Evolutionary conservation across 2,888 invertebrate genomes (phyloP).

Genomic region (Lutraria lutraria): DNA sequence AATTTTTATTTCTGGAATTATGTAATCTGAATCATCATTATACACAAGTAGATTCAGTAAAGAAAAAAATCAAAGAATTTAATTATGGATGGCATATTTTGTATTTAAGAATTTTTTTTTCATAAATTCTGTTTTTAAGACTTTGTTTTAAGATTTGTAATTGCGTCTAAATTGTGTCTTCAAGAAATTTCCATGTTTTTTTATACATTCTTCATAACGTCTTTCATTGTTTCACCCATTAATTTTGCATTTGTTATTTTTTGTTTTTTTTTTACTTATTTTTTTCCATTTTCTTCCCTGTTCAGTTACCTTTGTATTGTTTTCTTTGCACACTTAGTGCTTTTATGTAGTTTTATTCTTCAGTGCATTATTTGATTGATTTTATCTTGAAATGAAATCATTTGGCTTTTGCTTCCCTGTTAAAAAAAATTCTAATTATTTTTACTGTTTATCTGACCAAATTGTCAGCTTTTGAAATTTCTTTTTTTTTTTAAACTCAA

Average conservation of each 20-base stretch:
- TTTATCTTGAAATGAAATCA: neutral
- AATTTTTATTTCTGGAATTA: too few relatives aligned
- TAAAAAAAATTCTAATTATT: neutral
- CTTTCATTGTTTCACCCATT: slow-evolving; percentile 22
- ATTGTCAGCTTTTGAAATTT: neutral
- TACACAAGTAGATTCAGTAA: too few relatives aligned
- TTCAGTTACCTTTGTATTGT: slow-evolving; percentile 5
- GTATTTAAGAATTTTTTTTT: too few relatives aligned
- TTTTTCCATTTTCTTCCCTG: neutral
- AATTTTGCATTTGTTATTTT: slow-evolving; percentile 28
- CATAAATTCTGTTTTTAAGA: neutral
- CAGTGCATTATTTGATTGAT: neutral
- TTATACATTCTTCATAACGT: slow-evolving; percentile 16
- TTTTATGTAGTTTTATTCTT: neutral
- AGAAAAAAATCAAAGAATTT: too few relatives aligned
- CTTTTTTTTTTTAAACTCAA: too few relatives aligned
- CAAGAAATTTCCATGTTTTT: neutral
- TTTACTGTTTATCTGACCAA: neutral
- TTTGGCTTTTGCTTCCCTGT: neutral
- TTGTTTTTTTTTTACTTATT: slow-evolving; percentile 18
- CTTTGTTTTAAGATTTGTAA: neutral
- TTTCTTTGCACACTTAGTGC: neutral
- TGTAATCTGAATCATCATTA: too few relatives aligned
- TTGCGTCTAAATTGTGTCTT: neutral
- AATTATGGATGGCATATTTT: too few relatives aligned